Base-by-base conservation (phyloP, 2,797 vertebrate species). In the Anguilla pacifica region DNA sequence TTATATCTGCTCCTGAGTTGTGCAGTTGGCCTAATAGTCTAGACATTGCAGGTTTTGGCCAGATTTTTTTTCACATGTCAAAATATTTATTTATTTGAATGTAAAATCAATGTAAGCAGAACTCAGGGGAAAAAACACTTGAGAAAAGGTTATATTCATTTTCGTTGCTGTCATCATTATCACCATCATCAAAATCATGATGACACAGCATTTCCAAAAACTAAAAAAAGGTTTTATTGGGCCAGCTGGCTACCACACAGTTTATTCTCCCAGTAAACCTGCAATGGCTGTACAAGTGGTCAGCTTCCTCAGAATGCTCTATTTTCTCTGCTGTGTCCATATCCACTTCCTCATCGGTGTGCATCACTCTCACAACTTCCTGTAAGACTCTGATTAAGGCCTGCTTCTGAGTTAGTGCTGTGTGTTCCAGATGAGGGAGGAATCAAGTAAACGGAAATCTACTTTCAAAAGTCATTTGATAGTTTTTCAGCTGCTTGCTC, bases 401-500 rank as follows among this genome's bases (percentile, higher is more conserved):
- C 70, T 55, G 51, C 72, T 53, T 67, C 85, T 57, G 85, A 51
- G 31, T 77, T 77, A 59, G 53, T 13, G 28, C 3, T 57, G 67
- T 28, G 1, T 17, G 51, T 53, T 86, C 51, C 25, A 59, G 72
- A 86, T 43, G 72, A 39, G 51, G 17, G 31, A 46, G 31, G 28
- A 77, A 6, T 11, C 70, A 51, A 53, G 51, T 55, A 55, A 39
- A 74, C 13, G 9, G 31, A 85, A 53, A 55, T 11, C 9, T 35
- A 31, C 70, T 72, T 57, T 57, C 46, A 28, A 55, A 55, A 49
- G n/a, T 53, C 28, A 49, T 86, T 57, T 86, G 77, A 77, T 86
- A 51, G 70, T 49, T 77, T 46, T 77, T 11, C 70, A 77, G 67
- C 70, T 86, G 85, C 49, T 77, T 19, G 72, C 9, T 31, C 43